Conservation (phyloP, 2,113 vertebrate species). For the Apodemus speciosus region DNA sequence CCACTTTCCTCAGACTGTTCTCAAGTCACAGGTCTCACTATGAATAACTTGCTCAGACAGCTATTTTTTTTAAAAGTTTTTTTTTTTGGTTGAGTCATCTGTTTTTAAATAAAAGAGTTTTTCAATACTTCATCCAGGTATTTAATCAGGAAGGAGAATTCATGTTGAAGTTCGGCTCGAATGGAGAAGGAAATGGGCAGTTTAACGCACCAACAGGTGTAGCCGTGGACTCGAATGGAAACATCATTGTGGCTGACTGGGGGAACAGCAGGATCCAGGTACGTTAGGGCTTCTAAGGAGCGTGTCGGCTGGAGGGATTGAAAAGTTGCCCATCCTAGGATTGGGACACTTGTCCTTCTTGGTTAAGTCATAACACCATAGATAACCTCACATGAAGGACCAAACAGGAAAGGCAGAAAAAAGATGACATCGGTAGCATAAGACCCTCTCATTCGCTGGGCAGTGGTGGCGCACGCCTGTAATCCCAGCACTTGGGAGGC, state of each 20-base stretch:
- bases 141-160: constrained; percentile 98
- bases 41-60: background rate
- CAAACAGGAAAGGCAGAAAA: background rate
- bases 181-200: constrained; percentile 98
- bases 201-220: constrained; percentile 99
- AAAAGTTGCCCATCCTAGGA: background rate
- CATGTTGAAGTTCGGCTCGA: constrained; percentile 97
- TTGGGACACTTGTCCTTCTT: constrained; percentile 39
- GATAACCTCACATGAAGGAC: background rate
- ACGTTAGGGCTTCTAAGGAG: background rate
- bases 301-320: no score
- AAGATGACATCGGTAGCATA: background rate
- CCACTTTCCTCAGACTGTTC: background rate
- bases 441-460: no score
- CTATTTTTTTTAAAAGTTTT: background rate
- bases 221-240: constrained; percentile 95
- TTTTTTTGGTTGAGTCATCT: background rate
- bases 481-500: no score
- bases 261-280: constrained; percentile 99
- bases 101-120: constrained; percentile 33
- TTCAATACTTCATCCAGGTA: constrained; percentile 86
- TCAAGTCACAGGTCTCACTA: constrained; percentile 20
- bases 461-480: no score
- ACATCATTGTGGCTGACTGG: constrained; percentile 99
- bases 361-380: background rate